Base-by-base conservation (phyloP, 2,113 vertebrate genomes). In the Dolichotis patagonum region DNA sequence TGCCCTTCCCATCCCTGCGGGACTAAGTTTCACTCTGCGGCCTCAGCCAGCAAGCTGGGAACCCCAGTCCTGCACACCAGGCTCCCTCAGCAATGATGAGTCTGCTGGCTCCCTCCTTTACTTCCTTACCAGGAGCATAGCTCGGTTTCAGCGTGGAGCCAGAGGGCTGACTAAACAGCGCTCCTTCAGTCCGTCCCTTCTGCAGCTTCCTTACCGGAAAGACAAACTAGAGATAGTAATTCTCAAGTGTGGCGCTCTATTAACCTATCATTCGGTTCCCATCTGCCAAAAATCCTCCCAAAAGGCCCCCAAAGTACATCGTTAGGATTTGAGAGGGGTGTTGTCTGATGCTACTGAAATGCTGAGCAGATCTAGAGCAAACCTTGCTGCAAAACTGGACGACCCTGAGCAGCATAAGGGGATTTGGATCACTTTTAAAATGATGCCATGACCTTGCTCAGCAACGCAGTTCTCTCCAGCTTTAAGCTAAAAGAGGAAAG, bases 81-180 rank as follows among this genome's bases (percentile, higher is more conserved):
- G 46, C 77, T 94, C 38, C 86, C 84, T 77, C 67, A 54, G 52
- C 52, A 56, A 11, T 52, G 83, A 80, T 17, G 67, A 86, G 41
- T 91, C 65, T 62, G 32, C 93, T 95, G 80, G 67, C 93, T 94
- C 90, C 96, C 96, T 96, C 43, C 84, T 96, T n/a, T 71, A 78
- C 46, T 94, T 93, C 93, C 96, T 97, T 62, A 85, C 46, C 32
- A 30, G 41, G 65, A 86, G 49, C 3, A 11, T 10, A 75, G 83
- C 22, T 80, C 38, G 65, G 95, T 90, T 94, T 92, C 94, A 82
- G 43, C 41, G 38, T 88, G 32, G 67, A 93, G n/a, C 85, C 95
- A 88, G 81, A 88, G 67, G 32, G 17, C 85, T 63, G 75, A 58
- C 0, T 28, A 35, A 0, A 67, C 5, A 3, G 90, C 85, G 92